Base-by-base conservation (phyloP, 2,888 invertebrate species). In the Sarcophaga subvicina region DNA sequence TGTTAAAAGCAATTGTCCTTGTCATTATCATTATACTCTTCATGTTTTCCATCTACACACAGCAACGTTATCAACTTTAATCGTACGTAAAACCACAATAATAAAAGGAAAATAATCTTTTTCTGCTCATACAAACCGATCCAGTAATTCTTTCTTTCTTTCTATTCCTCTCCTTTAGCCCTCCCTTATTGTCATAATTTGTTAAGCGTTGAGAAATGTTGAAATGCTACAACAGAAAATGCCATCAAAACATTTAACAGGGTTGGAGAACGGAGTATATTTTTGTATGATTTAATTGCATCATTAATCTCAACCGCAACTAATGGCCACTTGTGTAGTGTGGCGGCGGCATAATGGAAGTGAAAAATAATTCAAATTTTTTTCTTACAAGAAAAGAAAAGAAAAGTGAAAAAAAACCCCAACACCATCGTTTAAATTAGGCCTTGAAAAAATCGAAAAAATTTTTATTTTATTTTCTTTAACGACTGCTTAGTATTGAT, bases 221-320 rank as follows among this genome's bases (percentile, higher is more conserved):
- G 49, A 22, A 49, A 49, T 49, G 12, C 49, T 49, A 49, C 3
- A 12, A 8, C 0, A 49, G 14, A 12, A 17, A 54, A 54, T 54
- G 54, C 54, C 17, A 54, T 54, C 37, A 54, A 54, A 54, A 54
- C 17, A 54, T 54, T 17, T 17, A 54, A 54, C 17, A 12, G 54
- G 54, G 17, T 54, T 14, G 17, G 54, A 17, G 54, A 54, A 54
- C 17, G 17, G 54, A 27, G 22, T 59, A 78, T 62, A 78, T 47
- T 59, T 80, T 47, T 86, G 77, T 64, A 75, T 77, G 60, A 64
- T 81, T 75, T 85, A 83, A 88, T 87, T 88, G 88, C 88, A 83
- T 77, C 85, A 88, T 89, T 89, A 88, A 88, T 88, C 84, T 87
- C 72, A 82, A 81, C 88, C 83, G 70, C 85, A 88, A 87, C 88